Percentiles rank a stretch among this genome's conserved stretches.
Evolutionary conservation across 2,113 vertebrate species (phyloP).

Genomic region (Harpagus bidentatus): DNA sequence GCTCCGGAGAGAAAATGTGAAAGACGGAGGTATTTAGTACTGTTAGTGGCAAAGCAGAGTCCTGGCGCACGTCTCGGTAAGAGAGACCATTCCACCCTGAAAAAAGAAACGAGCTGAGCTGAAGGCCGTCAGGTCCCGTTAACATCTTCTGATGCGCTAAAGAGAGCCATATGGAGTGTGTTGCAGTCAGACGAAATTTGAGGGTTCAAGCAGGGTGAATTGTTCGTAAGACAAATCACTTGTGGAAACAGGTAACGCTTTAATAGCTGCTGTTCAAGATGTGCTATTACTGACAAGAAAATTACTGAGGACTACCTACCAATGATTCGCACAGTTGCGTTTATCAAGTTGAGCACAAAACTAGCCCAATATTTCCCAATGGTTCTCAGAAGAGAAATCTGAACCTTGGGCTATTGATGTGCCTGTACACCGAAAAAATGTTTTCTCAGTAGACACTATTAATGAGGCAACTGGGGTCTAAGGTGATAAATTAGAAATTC

Average conservation of each 20-base stretch:
- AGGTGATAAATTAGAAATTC: slow-evolving; percentile 72
- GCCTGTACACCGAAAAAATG: neutral
- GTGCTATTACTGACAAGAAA: neutral
- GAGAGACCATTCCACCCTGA: neutral
- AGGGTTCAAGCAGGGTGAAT: slow-evolving; percentile 20
- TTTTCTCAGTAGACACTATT: slow-evolving; percentile 53
- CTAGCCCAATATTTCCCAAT: slow-evolving; percentile 12
- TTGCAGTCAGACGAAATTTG: neutral
- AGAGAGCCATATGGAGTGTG: neutral
- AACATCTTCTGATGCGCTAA: neutral
- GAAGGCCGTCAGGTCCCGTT: slow-evolving; percentile 29
- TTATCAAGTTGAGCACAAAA: neutral
- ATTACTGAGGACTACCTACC: neutral
- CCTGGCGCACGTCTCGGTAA: neutral
- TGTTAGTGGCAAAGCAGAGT: neutral
- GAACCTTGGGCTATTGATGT: slow-evolving; percentile 38
- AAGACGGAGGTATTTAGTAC: neutral
- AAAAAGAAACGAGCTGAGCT: neutral
- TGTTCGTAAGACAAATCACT: neutral
- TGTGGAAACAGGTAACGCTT: neutral
- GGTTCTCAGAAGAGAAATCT: neutral
- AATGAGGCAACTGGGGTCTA: slow-evolving; percentile 63
- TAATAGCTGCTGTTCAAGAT: neutral
- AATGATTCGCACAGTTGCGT: neutral
- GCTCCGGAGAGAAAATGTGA: slow-evolving; percentile 6